Evolutionary conservation across 2,113 vertebrate species (phyloP), one percentile per base, ranked within the genome.

Genomic region (Poicephalus gulielmi): DNA sequence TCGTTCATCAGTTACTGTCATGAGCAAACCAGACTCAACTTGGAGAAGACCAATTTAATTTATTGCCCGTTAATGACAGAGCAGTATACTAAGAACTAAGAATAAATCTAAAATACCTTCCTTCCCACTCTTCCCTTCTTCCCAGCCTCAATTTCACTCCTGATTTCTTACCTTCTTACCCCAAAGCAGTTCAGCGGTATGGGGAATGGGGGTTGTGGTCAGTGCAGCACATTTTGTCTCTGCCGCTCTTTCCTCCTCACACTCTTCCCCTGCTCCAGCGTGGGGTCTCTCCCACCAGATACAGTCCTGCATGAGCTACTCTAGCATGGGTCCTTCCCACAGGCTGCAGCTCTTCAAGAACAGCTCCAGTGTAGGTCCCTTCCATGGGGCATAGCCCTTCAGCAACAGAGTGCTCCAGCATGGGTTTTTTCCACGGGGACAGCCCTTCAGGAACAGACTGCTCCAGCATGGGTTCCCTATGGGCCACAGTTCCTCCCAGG

Each of bases 161-260:
- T 5, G 6, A 1, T 55, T 70, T 64, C 24, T 66, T 49, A 15
- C 24, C 4, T 87, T 16, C 15, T 39, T 31, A 16, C 28, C 11
- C 17, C 7, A 11, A 7, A 41, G 18, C 3, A 3, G 17, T 2
- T 9, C 18, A 55, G 25, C 6, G 8, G 16, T 5, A 76, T 0
- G 4, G 31, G 50, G 35, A 87, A 75, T 31, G 6, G 10, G 27
- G 6, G 3, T 27, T 60, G 11, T 5, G 14, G 22, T 28, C 53
- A 63, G 43, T 75, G 78, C 11, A 47, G 66, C 11, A 44, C 13
- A 23, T 3, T 5, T 43, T 44, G 23, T 28, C 7, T 23, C 27
- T 85, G 63, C 31, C 9, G 4, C 10, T 57, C 16, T 35, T 46
- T 83, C 52, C 31, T 60, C 20, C 57, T 83, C 55, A 53, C 39